These are phyloP conservation scores for Orchestia grillus DNA, from an alignment of 1,140 invertebrate species.

Conservation along the genomic window DNA sequence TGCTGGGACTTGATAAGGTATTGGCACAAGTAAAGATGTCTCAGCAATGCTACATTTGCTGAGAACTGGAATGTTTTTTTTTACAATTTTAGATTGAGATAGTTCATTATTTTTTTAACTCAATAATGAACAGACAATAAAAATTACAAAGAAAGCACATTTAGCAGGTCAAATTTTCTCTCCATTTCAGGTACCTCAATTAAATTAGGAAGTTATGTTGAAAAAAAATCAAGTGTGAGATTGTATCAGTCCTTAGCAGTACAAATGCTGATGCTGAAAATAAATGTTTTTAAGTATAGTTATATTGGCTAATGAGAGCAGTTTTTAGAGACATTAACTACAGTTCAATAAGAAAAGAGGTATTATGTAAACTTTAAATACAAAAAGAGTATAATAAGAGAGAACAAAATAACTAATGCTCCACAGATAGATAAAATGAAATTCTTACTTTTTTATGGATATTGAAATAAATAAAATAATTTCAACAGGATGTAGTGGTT, in stretches of 20 bases:
- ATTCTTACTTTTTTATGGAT: not conserved
- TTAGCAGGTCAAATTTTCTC: no score
- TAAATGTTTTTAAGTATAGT: not conserved
- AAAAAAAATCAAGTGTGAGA: not conserved
- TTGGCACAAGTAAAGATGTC: no score
- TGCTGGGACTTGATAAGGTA: no score
- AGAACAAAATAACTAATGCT: not conserved
- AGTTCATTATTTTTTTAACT: no score
- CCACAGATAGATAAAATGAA: not conserved
- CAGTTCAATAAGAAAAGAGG: not conserved
- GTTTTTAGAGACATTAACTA: not conserved
- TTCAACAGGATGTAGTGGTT: not conserved
- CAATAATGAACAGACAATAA: no score
- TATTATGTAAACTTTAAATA: not conserved
- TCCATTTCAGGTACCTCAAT: no score
- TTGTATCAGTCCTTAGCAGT: not conserved
- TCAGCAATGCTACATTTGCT: no score
- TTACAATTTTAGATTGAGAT: no score
- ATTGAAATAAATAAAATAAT: not conserved
- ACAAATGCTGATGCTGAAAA: not conserved
- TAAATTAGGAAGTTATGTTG: not conserved
- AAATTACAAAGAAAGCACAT: no score
- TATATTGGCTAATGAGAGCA: not conserved
- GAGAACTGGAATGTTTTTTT: no score
- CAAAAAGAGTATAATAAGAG: not conserved